phyloP scores from a whole-genome alignment of 2,113 vertebrate genomes.

The Halcyon senegalensis region DNA sequence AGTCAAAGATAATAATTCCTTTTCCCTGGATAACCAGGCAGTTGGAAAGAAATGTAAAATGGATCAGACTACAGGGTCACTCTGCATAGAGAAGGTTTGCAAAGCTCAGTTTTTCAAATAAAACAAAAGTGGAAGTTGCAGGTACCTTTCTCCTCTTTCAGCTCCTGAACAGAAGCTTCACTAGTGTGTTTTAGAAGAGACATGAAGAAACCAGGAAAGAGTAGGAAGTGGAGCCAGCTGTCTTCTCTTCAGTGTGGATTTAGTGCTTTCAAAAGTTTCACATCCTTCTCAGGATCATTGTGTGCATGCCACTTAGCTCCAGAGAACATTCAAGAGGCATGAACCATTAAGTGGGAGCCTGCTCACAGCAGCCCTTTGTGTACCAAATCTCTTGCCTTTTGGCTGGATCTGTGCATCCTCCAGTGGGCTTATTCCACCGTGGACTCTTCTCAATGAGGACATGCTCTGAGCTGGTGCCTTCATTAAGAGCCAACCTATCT shows the following conservation, averaged over 20 bases:
- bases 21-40: neutral
- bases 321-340: neutral
- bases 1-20: neutral
- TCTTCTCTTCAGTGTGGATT: neutral
- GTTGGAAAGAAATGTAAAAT: neutral
- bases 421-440: rapidly evolving
- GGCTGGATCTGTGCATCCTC: neutral
- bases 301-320: neutral
- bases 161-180: neutral
- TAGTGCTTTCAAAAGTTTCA: neutral
- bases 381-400: neutral
- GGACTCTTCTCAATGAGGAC: neutral
- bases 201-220: neutral
- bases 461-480: neutral
- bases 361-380: neutral
- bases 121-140: neutral
- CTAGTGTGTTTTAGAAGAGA: neutral
- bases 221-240: neutral
- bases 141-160: neutral
- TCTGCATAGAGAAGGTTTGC: neutral
- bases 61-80: neutral
- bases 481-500: neutral
- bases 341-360: neutral
- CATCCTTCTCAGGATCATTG: neutral
- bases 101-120: neutral